Conservation (phyloP, 2,797 vertebrate genomes). For the Melanotaenia trifasciata region DNA sequence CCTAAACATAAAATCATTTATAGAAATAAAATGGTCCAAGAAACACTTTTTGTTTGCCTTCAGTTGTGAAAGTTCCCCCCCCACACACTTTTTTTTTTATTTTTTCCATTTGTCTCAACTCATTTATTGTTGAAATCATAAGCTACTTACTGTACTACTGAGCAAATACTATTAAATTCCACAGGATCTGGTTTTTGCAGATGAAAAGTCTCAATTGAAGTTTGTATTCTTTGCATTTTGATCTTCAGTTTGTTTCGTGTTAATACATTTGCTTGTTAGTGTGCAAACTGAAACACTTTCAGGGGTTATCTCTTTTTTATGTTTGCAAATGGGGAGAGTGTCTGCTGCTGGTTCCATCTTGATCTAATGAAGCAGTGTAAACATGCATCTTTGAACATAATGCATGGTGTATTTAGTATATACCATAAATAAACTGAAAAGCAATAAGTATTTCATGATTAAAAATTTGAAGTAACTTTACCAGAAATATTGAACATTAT, state of each 20-base stretch:
- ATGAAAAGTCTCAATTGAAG: constrained; percentile 36
- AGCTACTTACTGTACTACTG: constrained; percentile 7
- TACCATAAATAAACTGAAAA: background rate
- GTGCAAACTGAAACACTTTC: background rate
- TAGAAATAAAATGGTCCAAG: constrained; percentile 36
- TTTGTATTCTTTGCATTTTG: constrained; percentile 25
- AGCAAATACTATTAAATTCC: constrained; percentile 13
- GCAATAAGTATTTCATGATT: background rate
- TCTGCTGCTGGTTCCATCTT: background rate
- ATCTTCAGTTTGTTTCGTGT: background rate
- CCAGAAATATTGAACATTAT: background rate
- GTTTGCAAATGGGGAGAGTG: background rate
- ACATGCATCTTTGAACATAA: background rate
- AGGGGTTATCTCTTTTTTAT: background rate
- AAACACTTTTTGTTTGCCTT: constrained; percentile 5
- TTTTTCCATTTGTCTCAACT: background rate
- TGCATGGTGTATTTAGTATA: background rate
- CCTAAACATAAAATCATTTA: constrained; percentile 17
- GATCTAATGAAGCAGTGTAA: background rate
- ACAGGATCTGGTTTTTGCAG: constrained; percentile 31
- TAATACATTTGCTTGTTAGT: background rate
- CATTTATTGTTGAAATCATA: constrained; percentile 11
- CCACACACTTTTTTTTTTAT: no score
- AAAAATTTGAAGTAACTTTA: background rate
- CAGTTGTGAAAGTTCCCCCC: background rate